Conservation (phyloP, 1,140 invertebrate species). For the Cyclina sinensis region DNA sequence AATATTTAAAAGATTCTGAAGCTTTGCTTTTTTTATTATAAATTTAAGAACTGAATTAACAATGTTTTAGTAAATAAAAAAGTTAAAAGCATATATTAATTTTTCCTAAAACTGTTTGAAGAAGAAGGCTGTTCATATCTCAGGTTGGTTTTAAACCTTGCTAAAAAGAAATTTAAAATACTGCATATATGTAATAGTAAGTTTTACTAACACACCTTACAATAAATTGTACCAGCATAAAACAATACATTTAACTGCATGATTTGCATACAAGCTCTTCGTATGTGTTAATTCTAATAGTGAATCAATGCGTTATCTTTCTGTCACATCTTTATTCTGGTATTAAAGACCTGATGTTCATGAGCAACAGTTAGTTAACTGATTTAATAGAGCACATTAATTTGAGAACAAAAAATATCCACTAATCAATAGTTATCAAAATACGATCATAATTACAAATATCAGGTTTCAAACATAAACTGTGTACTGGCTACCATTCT, state of each 20-base stretch:
- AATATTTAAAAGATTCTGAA: too few relatives aligned
- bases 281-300: neutral
- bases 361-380: constrained; percentile 30
- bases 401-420: constrained; percentile 15
- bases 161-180: too few relatives aligned
- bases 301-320: constrained; percentile 4
- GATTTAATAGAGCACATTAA: constrained; percentile 36
- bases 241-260: neutral
- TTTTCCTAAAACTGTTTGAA: too few relatives aligned
- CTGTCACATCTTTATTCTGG: constrained; percentile 9
- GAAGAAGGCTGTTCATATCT: too few relatives aligned
- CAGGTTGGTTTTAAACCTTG: too few relatives aligned
- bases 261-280: neutral
- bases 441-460: constrained; percentile 15
- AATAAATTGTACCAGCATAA: too few relatives aligned
- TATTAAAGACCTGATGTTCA: neutral
- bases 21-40: too few relatives aligned
- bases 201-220: too few relatives aligned
- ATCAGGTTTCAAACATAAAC: neutral
- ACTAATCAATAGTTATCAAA: constrained; percentile 47
- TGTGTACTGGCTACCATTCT: neutral
- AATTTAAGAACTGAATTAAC: too few relatives aligned
- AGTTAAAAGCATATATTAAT: too few relatives aligned
- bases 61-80: too few relatives aligned
- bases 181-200: too few relatives aligned